A percentile compares a stretch with the other conserved stretches of the same genome.
These are phyloP conservation scores for Melanotaenia maccullochi DNA, from an alignment of 2,797 vertebrate genomes.

Conservation along the genomic window DNA sequence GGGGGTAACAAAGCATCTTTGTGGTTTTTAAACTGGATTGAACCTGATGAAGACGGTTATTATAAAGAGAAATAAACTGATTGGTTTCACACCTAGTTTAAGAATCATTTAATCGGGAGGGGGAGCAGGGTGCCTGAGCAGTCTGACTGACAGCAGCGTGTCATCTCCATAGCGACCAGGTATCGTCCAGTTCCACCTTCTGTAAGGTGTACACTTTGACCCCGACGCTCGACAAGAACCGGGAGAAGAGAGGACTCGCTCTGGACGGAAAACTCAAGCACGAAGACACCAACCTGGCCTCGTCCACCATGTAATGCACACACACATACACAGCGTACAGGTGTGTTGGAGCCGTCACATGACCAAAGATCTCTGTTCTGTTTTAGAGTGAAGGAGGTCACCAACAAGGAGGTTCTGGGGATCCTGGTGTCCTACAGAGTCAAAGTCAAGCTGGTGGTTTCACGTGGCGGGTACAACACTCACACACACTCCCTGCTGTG, in stretches of 20 bases:
- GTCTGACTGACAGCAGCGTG: slow-evolving; percentile 36
- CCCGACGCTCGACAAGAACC: slow-evolving; percentile 94
- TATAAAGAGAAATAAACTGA: not conserved
- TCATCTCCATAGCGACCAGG: slow-evolving; percentile 86
- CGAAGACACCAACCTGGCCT: slow-evolving; percentile 97
- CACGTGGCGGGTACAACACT: slow-evolving; percentile 89
- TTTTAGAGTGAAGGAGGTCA: slow-evolving; percentile 91
- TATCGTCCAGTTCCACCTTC: slow-evolving; percentile 95
- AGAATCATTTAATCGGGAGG: not conserved
- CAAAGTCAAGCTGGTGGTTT: slow-evolving; percentile 97
- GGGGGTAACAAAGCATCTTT: no score
- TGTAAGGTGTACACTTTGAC: slow-evolving; percentile 98
- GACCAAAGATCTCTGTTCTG: not conserved
- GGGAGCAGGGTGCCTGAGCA: not conserved
- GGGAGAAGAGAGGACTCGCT: slow-evolving; percentile 94
- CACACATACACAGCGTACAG: not conserved
- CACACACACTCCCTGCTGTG: slow-evolving; percentile 8
- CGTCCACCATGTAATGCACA: slow-evolving; percentile 82
- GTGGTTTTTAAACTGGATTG: no score
- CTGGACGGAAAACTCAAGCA: slow-evolving; percentile 97
- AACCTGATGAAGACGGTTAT: no score
- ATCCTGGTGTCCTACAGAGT: slow-evolving; percentile 98
- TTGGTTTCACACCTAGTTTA: not conserved
- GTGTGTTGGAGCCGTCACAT: slow-evolving; percentile 16
- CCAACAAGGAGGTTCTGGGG: slow-evolving; percentile 95